Evolutionary conservation across 1,140 invertebrate species (phyloP), one percentile per base, ranked within the genome.

Genomic region (Heliconius congener): DNA sequence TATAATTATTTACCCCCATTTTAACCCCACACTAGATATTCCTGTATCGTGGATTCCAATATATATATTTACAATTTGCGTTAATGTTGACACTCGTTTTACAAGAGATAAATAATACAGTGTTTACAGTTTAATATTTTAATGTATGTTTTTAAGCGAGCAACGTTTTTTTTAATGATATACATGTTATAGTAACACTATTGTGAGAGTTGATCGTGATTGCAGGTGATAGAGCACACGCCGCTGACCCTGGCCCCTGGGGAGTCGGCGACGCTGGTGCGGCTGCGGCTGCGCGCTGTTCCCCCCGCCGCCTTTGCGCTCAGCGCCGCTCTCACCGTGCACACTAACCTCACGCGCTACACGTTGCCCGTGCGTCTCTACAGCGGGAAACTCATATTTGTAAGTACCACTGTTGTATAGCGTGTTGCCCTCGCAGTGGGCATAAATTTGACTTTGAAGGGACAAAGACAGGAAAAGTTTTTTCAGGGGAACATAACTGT

Each of bases 331-430:
- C 77, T 91, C 74, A 84, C 84, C 18, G 81, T 94, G 71, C 87
- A 81, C 82, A 91, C 92, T 42, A 90, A 91, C 83, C 80, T 92
- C 71, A 87, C 90, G 9, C 81, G 87, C 60, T 88, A 91, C 82
- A 71, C 72, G 11, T 76, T 94, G 77, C 90, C 90, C 57, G 81
- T 94, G 70, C 82, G 82, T 3, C 76, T 91, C 50, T 94, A 93
- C 83, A 87, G 84, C 78, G 92, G 91, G 3, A 83, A 85, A 4
- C 82, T 94, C 3, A 78, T 82, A 3, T 71, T 92, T 34, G 92
- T 93, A 52, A 86, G 86, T 90, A 52, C 18, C 4, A 6, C 5
- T 13, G 11, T 13, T 46, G 42, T 13, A 46, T 46, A 46, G 11
- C 42, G 13, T 13, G 42, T 46, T 46, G 42, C 11, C 13, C 11